Evolutionary conservation across 2,113 vertebrate genomes (phyloP).

Genomic region (Myotis davidii): DNA sequence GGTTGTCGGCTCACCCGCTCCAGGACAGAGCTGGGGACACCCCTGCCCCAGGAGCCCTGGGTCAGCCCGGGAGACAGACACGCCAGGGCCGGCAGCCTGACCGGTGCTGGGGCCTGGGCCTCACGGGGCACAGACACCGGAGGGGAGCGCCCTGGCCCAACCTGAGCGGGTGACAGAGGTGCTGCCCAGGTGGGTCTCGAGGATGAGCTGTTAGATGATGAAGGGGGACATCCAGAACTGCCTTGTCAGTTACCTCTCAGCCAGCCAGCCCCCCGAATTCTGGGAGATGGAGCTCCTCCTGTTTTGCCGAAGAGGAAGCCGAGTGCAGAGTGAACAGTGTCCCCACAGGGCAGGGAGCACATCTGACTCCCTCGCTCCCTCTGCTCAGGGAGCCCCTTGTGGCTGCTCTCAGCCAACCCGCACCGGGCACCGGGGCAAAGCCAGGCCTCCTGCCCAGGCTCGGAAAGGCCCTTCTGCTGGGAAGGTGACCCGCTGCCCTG

Average conservation of each 20-base stretch:
- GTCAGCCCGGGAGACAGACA: neutral
- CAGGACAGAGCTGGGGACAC: neutral
- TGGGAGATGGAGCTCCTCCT: neutral
- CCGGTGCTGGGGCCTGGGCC: neutral
- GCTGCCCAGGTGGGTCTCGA: neutral
- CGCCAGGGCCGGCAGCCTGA: neutral
- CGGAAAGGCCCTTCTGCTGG: neutral
- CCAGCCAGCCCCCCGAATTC: neutral
- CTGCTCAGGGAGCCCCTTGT: neutral
- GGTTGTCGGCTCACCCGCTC: neutral
- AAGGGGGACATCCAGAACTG: too few species aligned
- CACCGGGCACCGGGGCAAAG: neutral
- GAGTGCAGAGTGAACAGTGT: neutral
- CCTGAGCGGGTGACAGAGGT: neutral
- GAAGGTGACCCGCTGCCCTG: neutral
- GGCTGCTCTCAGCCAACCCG: neutral
- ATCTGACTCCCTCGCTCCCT: rapidly evolving
- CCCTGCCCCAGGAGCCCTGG: neutral
- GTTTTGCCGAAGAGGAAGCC: neutral
- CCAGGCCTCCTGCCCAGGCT: neutral
- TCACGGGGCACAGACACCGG: neutral
- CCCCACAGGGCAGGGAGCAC: neutral
- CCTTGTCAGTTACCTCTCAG: neutral
- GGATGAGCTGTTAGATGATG: neutral
- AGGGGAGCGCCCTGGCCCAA: neutral